Evolutionary conservation across 2,113 vertebrate species (phyloP), one percentile per base, ranked within the genome.

Genomic region (Osmerus mordax): DNA sequence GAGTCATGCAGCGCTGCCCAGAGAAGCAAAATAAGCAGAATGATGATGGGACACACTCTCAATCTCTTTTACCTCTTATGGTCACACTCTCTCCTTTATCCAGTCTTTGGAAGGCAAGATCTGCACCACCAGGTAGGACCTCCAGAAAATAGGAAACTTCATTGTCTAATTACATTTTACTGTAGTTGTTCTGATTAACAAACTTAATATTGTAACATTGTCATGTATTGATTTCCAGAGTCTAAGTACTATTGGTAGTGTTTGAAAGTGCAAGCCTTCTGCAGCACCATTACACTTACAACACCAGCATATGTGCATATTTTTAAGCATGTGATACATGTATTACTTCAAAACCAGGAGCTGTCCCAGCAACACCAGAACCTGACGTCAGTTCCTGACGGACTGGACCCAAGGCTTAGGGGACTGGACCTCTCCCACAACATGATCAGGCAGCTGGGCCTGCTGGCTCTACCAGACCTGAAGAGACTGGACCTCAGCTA

Each of bases 361-460:
- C 75, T 88, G 80, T 92, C 89, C 71, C 94, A 91, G 88, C 87
- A 74, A 71, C 87, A 87, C 32, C 75, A 52, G 1, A 86, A 88
- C 65, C 91, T 94, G 65, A 70, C 2, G 32, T 86, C 78, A 18
- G 81, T 95, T 70, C 94, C 94, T 2, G 25, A 73, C 80, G 81
- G 79, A 47, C 75, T 95, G 21, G 70, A 89, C 73, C 61, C 29
- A 53, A 89, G 73, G 41, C 78, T 92, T 3, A 84, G 83, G 84
- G 78, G 83, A 61, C 85, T 94, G 0, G 91, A 94, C 83, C 82
- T 94, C 73, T 94, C 93, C 86, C 87, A 92, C 83, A 95, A 94
- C 83, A 80, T 91, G 83, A 92, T 96, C 81, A 88, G 79, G 85
- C 89, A 85, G 78, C 79, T 95, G 67, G 83, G 78, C 2, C 70